Base-by-base conservation (phyloP, 2,888 invertebrate species). In the Brachynemurus nebulosus region DNA sequence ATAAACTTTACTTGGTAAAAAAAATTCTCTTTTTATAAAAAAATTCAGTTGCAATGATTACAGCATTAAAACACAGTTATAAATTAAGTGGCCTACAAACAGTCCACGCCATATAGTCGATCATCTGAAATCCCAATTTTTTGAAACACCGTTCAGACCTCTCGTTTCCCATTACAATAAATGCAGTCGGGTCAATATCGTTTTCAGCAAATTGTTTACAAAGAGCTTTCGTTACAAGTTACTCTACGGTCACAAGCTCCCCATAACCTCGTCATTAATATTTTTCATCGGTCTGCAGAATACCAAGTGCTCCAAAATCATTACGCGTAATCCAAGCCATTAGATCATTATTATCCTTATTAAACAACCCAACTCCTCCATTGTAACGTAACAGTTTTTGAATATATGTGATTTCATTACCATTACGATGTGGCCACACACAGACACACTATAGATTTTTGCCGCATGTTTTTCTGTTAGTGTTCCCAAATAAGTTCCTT, bases 181-280 rank as follows among this genome's bases (percentile, higher is more conserved):
- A 55, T 11, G 53, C 42, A 9, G 45, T 18, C 11, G 50, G 40
- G 16, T 49, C 42, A 23, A 51, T 47, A 19, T 52, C 54, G 34
- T 55, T 45, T 20, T 51, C 25, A 1, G 52, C 53, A 5, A 58
- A 48, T 23, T 48, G 27, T 37, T 54, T 57, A 9, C 52, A 46
- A 34, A 57, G 20, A 1, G 50, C 47, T 50, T 54, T 53, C 5
- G 53, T 44, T 4, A 58, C 52, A n/a, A n/a, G n/a, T n/a, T n/a
- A n/a, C n/a, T n/a, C n/a, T n/a, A n/a, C n/a, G n/a, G n/a, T n/a
- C n/a, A n/a, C n/a, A 14, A 53, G 33, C 51, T 50, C 51, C 7
- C 52, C 59, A 42, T 55, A 57, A 23, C 59, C 58, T 46, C 50
- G 55, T 20, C 53, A 44, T 44, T 44, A 52, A 38, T 57, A 48